Evolutionary conservation across 2,113 vertebrate genomes (phyloP).

Genomic region (Hoplias malabaricus): DNA sequence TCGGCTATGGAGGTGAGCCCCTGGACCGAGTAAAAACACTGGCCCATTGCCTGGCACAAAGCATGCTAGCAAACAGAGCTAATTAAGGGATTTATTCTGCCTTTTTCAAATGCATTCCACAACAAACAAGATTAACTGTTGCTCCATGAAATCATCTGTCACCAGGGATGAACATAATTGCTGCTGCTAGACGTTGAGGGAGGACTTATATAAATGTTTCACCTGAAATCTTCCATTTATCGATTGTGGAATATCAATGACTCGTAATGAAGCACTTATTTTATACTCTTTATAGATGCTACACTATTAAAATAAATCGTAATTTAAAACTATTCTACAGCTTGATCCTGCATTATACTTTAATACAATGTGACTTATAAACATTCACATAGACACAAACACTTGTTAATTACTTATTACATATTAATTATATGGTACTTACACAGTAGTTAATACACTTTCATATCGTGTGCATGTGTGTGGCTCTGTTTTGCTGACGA

Average conservation of each 20-base stretch:
- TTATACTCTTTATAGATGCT: not conserved
- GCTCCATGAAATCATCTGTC: conserved; percentile 47
- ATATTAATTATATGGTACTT: too few relatives aligned
- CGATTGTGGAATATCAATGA: not conserved
- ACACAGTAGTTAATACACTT: not conserved
- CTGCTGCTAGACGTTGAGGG: conserved; percentile 28
- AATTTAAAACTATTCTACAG: too few relatives aligned
- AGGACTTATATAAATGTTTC: conserved; percentile 24
- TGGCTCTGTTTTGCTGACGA: too few relatives aligned
- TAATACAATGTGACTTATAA: too few relatives aligned
- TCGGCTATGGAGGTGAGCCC: conserved; percentile 29
- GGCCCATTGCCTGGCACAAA: conserved; percentile 29
- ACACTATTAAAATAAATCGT: too few relatives aligned
- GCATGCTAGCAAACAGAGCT: conserved; percentile 36
- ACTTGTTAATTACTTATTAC: too few relatives aligned
- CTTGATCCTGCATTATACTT: too few relatives aligned
- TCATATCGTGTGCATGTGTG: too few relatives aligned
- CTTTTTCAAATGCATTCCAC: conserved; percentile 38
- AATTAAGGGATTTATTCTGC: conserved; percentile 45
- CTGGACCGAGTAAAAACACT: conserved; percentile 29
- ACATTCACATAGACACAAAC: too few relatives aligned
- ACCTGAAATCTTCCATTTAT: conserved; percentile 11
- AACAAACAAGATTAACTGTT: conserved; percentile 49
- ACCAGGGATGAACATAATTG: conserved; percentile 36
- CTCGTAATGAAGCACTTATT: not conserved